A percentile compares a stretch with the other conserved stretches of the same genome.
Evolutionary conservation across 2,888 invertebrate species (phyloP).

Genomic region (Drosophila borealis): DNA sequence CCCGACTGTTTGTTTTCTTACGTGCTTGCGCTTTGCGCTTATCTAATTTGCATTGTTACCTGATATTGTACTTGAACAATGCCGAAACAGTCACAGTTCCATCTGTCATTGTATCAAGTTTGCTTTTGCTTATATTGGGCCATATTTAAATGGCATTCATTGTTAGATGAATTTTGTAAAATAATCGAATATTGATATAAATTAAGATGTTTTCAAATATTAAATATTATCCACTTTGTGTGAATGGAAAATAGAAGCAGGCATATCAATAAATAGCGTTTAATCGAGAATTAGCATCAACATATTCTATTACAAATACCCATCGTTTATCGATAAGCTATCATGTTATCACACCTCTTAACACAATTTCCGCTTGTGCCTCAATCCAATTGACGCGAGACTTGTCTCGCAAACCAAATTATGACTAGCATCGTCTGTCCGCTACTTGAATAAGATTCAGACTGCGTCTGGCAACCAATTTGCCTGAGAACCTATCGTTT

Average conservation of each 20-base stretch:
- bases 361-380: not conserved
- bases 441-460: slow-evolving; percentile 12
- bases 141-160: not conserved
- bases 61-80: slow-evolving; percentile 22
- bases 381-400: slow-evolving; percentile 13
- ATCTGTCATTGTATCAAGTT: not conserved
- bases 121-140: not conserved
- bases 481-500: slow-evolving; percentile 25
- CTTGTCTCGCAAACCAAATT: slow-evolving; percentile 3
- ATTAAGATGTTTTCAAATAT: too few relatives aligned
- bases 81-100: slow-evolving; percentile 4
- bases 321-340: slow-evolving; percentile 12
- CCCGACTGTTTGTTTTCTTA: slow-evolving; percentile 33
- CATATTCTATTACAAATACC: not conserved
- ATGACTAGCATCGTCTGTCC: slow-evolving; percentile 5
- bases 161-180: slow-evolving; percentile 5
- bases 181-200: too few relatives aligned
- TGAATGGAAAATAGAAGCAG: too few relatives aligned
- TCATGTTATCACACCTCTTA: slow-evolving; percentile 9
- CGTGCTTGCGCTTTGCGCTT: slow-evolving; percentile 23
- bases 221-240: too few relatives aligned
- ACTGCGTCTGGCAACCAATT: slow-evolving; percentile 23
- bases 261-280: too few relatives aligned
- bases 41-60: slow-evolving; percentile 18
- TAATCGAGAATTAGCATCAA: too few relatives aligned